phyloP scores from a whole-genome alignment of 1,140 invertebrate genomes.

The Ips nitidus region DNA sequence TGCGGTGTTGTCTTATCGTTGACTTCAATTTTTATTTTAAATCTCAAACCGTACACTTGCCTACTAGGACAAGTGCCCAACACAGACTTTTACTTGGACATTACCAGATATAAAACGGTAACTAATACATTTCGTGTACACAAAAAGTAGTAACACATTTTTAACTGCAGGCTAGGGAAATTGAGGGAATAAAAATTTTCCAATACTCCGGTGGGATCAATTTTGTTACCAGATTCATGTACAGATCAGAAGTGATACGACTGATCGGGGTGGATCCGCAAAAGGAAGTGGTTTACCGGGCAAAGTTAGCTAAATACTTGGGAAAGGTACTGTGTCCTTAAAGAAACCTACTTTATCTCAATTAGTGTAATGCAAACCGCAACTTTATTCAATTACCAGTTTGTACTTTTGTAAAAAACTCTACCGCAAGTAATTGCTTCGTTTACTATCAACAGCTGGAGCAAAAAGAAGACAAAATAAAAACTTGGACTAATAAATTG shows the following conservation, averaged over 20 bases:
- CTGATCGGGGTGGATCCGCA: slow-evolving; percentile 53
- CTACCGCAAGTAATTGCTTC: too few species aligned
- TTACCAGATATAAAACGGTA: slow-evolving; percentile 61
- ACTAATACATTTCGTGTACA: slow-evolving; percentile 22
- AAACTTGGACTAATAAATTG: slow-evolving; percentile 37
- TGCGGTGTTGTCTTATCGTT: slow-evolving; percentile 68
- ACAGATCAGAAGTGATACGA: slow-evolving; percentile 56
- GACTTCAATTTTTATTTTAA: slow-evolving; percentile 61
- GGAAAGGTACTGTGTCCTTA: slow-evolving; percentile 30
- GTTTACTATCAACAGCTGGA: slow-evolving; percentile 14
- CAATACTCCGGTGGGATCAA: slow-evolving; percentile 66
- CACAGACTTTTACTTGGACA: slow-evolving; percentile 69
- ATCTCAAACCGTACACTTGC: slow-evolving; percentile 57
- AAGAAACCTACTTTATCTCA: too few species aligned
- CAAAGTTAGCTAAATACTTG: slow-evolving; percentile 42
- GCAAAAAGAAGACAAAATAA: neutral
- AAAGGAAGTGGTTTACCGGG: slow-evolving; percentile 43
- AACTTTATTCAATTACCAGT: neutral
- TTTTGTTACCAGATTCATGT: slow-evolving; percentile 61
- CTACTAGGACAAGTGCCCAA: slow-evolving; percentile 62
- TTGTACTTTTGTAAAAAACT: too few species aligned
- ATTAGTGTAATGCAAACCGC: too few species aligned
- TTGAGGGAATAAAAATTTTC: slow-evolving; percentile 63
- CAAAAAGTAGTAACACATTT: slow-evolving; percentile 9
- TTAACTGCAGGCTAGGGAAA: slow-evolving; percentile 56